Evolutionary conservation across 2,113 vertebrate species (phyloP), one percentile per base, ranked within the genome.

Genomic region (Saccopteryx leptura): DNA sequence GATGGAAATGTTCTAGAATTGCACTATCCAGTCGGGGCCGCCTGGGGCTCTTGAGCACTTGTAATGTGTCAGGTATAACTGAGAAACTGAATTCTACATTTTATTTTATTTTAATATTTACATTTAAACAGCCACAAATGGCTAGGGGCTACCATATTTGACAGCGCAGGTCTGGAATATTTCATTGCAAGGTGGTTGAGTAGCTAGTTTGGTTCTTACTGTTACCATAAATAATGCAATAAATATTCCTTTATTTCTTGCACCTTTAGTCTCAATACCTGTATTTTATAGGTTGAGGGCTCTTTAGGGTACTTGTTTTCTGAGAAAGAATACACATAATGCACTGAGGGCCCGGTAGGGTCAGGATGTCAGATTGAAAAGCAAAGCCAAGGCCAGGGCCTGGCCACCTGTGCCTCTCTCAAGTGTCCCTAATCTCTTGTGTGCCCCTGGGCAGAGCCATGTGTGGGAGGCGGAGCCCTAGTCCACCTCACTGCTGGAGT

Each of bases 341-440:
- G 23, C 18, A 4, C 19, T 7, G 18, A 74, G 26, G 50, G 18
- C 33, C 46, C 15, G 33, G 5, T 23, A 26, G 9, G 61, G 82
- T 50, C 23, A 31, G 63, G 5, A 1, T 24, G 56, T 74, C 72
- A 33, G 17, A 58, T 66, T 1, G 26, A 87, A 60, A 8, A 9
- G 33, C 9, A 54, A 58, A n/a, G 56, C 33, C 0, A 4, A 24
- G 39, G 46, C 74, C 11, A 18, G 31, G 26, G 8, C 72, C 33
- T 46, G 26, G n/a, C 48, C 60, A 0, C 23, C 1, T 23, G 12
- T 9, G 15, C 7, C 31, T 66, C n/a, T 65, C 74, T 52, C 24
- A 0, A 3, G 17, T 26, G 7, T 48, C 66, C 52, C 69, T 19
- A 5, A 3, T 15, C 50, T 79, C 68, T 5, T 7, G 0, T 54